These are phyloP conservation scores for Tipula helvola DNA, from an alignment of 2,888 invertebrate species.

Conservation along the genomic window DNA sequence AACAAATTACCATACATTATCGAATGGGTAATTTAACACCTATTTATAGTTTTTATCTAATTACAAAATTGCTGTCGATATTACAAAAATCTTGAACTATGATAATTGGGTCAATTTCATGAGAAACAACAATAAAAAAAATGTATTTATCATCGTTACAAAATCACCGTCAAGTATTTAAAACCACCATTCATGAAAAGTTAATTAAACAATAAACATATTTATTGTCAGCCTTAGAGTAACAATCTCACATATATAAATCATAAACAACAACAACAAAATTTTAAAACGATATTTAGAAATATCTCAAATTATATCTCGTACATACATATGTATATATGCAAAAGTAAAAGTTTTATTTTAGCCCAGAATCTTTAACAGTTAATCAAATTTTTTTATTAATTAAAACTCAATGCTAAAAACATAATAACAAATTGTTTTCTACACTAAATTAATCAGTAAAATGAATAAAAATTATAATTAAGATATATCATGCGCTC, in stretches of 20 bases:
- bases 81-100: neutral
- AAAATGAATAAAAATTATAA: conserved; percentile 4
- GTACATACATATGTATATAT: neutral
- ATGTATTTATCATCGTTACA: neutral
- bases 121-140: neutral
- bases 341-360: neutral
- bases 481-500: neutral
- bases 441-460: neutral
- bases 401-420: neutral
- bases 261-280: neutral
- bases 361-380: neutral
- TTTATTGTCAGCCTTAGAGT: neutral
- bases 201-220: neutral
- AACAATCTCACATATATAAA: neutral
- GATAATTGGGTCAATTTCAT: neutral
- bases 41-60: too few relatives aligned
- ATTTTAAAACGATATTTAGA: neutral
- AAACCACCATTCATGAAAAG: neutral
- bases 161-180: neutral
- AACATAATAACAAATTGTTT: neutral
- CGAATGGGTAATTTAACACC: too few relatives aligned
- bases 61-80: neutral
- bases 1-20: too few relatives aligned
- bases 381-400: neutral
- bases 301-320: neutral